Evolutionary conservation across 2,888 invertebrate genomes (phyloP), one percentile per base, ranked within the genome.

Genomic region (Torymus tubicola): DNA sequence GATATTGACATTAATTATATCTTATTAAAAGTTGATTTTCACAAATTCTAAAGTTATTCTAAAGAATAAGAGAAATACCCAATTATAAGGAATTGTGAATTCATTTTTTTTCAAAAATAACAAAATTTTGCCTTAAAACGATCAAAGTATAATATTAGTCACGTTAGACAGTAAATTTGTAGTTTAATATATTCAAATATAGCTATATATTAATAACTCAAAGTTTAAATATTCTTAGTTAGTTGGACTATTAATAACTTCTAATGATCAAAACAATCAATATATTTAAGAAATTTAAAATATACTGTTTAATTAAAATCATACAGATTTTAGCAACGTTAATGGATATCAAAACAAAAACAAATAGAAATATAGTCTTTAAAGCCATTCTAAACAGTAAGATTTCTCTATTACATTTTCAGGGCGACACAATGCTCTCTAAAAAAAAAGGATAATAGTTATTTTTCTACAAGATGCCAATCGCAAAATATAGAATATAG

Each of bases 381-480:
- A 42, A 42, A 42, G 8, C 42, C 42, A 42, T 42, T 63, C 63
- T 72, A 53, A 63, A 24, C 8, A n/a, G 21, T 53, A 71, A 14
- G 10, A 60, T 24, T 50, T 52, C n/a, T 63, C 53, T 53, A 12
- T 11, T 53, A 21, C 12, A 42, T 69, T 58, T 31, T 55, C 16
- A 58, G 18, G 21, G 14, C 58, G 13, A 63, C 71, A 14, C 16
- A 50, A 60, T 24, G 21, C 18, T 60, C 18, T 42, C 31, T 24
- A 67, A 42, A 3, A 18, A 73, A 55, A 4, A 73, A 61, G 61
- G 57, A 64, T 50, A 53, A 16, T 73, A 69, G 53, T 61, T 81
- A 81, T 81, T 78, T 81, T 81, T 81, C 16, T 78, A 81, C 67
- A 42, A 65, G 57, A 81, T 67, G 53, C 42, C 73, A 68, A 77